phyloP scores from a whole-genome alignment of 2,888 invertebrate species.

The Chloroclystis v-ata region DNA sequence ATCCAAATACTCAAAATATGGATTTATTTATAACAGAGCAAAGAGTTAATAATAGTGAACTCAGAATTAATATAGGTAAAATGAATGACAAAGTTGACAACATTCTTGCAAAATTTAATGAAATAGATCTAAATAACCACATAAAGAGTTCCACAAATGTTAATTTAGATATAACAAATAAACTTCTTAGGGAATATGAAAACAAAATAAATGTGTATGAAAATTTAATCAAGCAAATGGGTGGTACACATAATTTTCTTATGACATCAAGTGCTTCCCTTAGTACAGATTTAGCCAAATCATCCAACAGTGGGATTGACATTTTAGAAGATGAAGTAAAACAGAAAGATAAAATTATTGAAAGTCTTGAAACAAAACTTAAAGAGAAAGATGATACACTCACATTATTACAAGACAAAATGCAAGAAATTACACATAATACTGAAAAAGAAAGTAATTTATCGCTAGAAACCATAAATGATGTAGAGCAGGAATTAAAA shows the following conservation, averaged over 20 bases:
- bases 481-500: slow-evolving; percentile 34
- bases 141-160: slow-evolving; percentile 29
- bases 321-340: slow-evolving; percentile 35
- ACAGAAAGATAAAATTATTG: slow-evolving; percentile 35
- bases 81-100: slow-evolving; percentile 59
- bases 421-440: slow-evolving; percentile 33
- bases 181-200: slow-evolving; percentile 63
- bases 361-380: slow-evolving; percentile 34
- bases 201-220: slow-evolving; percentile 62
- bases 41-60: slow-evolving; percentile 61
- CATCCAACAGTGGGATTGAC: slow-evolving; percentile 32
- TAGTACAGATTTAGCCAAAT: slow-evolving; percentile 12
- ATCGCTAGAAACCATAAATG: slow-evolving; percentile 33
- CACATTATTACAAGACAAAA: slow-evolving; percentile 37
- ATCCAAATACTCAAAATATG: slow-evolving; percentile 40
- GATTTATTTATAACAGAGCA: slow-evolving; percentile 57
- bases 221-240: slow-evolving; percentile 44
- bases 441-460: slow-evolving; percentile 27
- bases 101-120: slow-evolving; percentile 48
- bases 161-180: slow-evolving; percentile 52
- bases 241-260: slow-evolving; percentile 22
- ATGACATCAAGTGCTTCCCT: not conserved
- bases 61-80: slow-evolving; percentile 62
- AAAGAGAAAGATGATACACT: slow-evolving; percentile 41
- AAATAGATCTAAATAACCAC: slow-evolving; percentile 33